Evolutionary conservation across 2,113 vertebrate species (phyloP).

Genomic region (Pao palembangensis): DNA sequence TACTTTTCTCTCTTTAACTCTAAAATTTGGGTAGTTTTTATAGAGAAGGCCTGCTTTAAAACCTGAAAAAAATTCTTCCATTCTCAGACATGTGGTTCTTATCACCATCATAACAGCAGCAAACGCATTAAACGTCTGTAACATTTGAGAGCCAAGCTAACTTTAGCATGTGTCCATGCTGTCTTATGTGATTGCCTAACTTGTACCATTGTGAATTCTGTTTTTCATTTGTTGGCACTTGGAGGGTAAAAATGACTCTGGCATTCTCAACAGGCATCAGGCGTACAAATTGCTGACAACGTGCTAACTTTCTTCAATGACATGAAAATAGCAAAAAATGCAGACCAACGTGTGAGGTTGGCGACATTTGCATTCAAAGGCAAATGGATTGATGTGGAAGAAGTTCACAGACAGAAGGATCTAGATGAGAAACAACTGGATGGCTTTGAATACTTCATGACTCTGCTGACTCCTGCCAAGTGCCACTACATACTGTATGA

Average conservation of each 20-base stretch:
- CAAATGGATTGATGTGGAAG: slow-evolving; percentile 66
- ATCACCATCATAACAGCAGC: background rate
- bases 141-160: too few relatives aligned
- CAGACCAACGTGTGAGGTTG: slow-evolving; percentile 63
- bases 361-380: slow-evolving; percentile 64
- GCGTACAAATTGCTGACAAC: slow-evolving; percentile 68
- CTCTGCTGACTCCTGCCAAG: slow-evolving; percentile 24
- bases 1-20: background rate
- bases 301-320: slow-evolving; percentile 62
- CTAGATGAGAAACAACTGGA: slow-evolving; percentile 24
- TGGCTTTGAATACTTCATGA: slow-evolving; percentile 57
- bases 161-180: too few relatives aligned
- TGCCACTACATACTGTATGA: slow-evolving; percentile 83
- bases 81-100: background rate
- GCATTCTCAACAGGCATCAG: slow-evolving; percentile 76
- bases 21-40: background rate
- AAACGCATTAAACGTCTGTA: background rate
- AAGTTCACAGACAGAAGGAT: slow-evolving; percentile 21
- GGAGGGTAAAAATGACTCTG: background rate
- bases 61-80: background rate
- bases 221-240: too few relatives aligned
- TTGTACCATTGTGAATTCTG: too few relatives aligned
- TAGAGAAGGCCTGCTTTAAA: background rate
- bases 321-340: slow-evolving; percentile 69
- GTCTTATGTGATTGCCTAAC: too few relatives aligned